These are phyloP conservation scores for Echeneis naucrates DNA, from an alignment of 2,797 vertebrate genomes.

Conservation along the genomic window DNA sequence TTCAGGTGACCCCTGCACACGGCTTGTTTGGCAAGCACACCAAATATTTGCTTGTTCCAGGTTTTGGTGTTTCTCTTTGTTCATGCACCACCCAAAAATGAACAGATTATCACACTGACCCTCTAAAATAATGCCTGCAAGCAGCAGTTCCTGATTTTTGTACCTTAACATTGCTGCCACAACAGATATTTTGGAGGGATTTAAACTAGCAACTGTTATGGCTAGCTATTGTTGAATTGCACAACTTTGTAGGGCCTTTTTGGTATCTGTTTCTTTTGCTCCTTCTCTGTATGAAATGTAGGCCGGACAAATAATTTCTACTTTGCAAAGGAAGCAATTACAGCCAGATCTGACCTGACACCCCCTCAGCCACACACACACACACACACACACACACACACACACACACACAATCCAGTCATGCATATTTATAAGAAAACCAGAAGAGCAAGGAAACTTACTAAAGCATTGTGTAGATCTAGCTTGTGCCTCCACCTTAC, in stretches of 20 bases:
- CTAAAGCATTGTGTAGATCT: constrained; percentile 46
- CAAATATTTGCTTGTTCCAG: too few relatives aligned
- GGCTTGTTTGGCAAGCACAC: background rate
- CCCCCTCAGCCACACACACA: background rate
- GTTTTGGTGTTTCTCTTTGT: background rate
- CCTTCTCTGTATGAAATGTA: constrained; percentile 12
- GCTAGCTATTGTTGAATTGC: background rate
- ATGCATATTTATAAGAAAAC: constrained; percentile 64
- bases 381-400: background rate
- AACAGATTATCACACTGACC: background rate
- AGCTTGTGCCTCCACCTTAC: constrained; percentile 27
- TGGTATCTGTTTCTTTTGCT: background rate
- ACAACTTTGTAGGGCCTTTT: background rate
- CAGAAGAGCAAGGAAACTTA: constrained; percentile 45
- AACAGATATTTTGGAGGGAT: background rate
- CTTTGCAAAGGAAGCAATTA: constrained; percentile 42
- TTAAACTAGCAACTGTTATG: background rate
- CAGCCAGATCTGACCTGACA: background rate
- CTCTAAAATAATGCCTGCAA: too few relatives aligned
- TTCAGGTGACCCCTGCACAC: background rate
- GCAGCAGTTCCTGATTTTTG: background rate
- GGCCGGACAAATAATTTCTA: background rate
- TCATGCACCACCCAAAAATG: background rate
- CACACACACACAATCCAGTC: constrained; percentile 14
- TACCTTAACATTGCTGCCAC: background rate